phyloP scores from a whole-genome alignment of 1,140 invertebrate species.

The Diplogasteroides magnus region DNA sequence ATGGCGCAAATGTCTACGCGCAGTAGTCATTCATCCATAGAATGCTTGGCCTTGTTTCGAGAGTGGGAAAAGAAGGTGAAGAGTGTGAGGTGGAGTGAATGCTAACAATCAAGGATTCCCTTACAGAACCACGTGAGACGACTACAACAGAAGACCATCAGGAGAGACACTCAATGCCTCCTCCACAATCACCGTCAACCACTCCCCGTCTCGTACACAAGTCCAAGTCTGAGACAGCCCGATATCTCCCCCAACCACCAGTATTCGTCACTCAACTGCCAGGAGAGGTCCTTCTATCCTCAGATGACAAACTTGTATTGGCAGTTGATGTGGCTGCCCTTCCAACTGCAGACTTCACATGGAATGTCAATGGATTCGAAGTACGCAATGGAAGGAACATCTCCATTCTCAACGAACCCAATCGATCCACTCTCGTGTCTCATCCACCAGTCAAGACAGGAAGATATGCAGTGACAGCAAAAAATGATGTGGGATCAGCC shows the following conservation, averaged over 20 bases:
- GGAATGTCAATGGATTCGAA: slow-evolving; percentile 45
- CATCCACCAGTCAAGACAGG: slow-evolving; percentile 40
- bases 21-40: too few species aligned
- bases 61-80: background rate
- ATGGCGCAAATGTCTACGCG: too few species aligned
- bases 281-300: slow-evolving; percentile 32
- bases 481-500: slow-evolving; percentile 33
- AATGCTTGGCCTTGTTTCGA: too few species aligned
- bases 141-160: background rate
- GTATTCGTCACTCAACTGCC: slow-evolving; percentile 42
- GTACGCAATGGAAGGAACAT: slow-evolving; percentile 31
- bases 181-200: too few species aligned
- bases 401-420: slow-evolving; percentile 37
- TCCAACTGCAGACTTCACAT: slow-evolving; percentile 41
- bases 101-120: background rate
- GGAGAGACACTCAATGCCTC: too few species aligned
- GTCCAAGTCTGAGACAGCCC: background rate
- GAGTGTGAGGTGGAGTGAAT: background rate
- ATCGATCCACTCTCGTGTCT: slow-evolving; percentile 40
- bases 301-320: slow-evolving; percentile 40
- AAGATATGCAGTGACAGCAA: slow-evolving; percentile 36
- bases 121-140: background rate
- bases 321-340: slow-evolving; percentile 35
- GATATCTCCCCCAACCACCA: slow-evolving; percentile 35
- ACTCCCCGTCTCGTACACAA: slow-evolving; percentile 12